Evolutionary conservation across 1,140 invertebrate species (phyloP).

Genomic region (Pseudomyrmex flavicornis): DNA sequence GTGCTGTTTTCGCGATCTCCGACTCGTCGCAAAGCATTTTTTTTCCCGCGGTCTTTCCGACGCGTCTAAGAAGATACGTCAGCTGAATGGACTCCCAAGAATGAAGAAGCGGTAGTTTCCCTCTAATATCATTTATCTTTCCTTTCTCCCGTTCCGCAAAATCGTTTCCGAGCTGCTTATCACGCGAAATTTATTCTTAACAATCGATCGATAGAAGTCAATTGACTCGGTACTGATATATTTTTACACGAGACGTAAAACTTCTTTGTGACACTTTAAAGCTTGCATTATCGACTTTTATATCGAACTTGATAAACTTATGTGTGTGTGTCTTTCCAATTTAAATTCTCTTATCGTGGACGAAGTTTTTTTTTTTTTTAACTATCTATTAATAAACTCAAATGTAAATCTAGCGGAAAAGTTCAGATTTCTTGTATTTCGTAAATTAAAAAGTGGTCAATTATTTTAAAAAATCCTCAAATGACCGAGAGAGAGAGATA

Average conservation of each 20-base stretch:
- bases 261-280: not conserved
- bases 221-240: not conserved
- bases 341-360: too few relatives aligned
- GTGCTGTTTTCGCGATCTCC: not conserved
- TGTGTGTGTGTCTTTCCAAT: too few relatives aligned
- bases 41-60: not conserved
- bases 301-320: not conserved
- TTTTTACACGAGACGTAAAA: not conserved
- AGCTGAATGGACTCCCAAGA: conserved; percentile 18
- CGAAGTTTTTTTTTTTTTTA: not conserved
- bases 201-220: not conserved
- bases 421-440: not conserved
- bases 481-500: not conserved
- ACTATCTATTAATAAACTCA: not conserved
- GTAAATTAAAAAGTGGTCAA: not conserved
- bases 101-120: conserved; percentile 24
- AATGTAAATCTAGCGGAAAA: not conserved
- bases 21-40: not conserved
- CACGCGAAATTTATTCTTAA: not conserved
- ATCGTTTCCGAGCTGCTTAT: not conserved
- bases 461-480: not conserved
- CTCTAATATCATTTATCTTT: conserved; percentile 15
- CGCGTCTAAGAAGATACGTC: not conserved
- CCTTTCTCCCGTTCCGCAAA: not conserved
- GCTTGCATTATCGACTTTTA: not conserved